phyloP scores from a whole-genome alignment of 2,113 vertebrate species.

The Gallinago jamesoni region DNA sequence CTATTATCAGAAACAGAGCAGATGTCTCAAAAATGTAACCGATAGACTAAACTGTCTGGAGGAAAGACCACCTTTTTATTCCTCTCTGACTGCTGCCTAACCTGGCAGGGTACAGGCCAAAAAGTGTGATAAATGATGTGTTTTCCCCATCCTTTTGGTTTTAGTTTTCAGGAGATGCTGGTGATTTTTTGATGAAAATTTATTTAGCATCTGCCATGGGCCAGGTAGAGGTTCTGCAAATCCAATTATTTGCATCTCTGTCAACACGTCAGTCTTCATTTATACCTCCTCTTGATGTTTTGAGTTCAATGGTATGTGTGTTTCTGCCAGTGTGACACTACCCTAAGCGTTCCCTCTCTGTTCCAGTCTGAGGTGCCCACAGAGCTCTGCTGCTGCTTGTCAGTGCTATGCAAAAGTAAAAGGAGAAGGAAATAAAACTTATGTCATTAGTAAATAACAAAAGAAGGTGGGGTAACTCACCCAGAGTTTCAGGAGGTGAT shows the following conservation, averaged over 20 bases:
- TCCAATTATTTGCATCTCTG: constrained; percentile 20
- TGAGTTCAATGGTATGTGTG: not conserved
- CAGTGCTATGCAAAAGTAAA: not conserved
- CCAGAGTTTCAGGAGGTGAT: not conserved
- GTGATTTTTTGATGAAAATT: not conserved
- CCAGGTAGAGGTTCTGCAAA: not conserved
- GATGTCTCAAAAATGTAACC: not conserved
- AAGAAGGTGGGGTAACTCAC: not conserved
- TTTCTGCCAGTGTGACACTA: not conserved
- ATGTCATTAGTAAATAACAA: not conserved
- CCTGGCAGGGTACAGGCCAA: not conserved
- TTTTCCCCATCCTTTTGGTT: not conserved
- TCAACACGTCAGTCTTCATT: constrained; percentile 2
- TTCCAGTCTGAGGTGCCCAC: not conserved
- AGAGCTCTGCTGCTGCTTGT: not conserved
- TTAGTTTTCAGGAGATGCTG: not conserved
- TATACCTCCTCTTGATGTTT: not conserved
- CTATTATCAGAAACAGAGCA: not conserved
- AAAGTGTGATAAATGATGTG: not conserved
- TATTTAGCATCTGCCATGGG: not conserved
- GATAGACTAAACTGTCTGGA: not conserved
- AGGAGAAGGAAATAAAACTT: not conserved
- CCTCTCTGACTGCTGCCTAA: not conserved
- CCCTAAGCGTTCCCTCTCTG: not conserved
- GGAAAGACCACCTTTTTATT: not conserved